Evolutionary conservation across 2,888 invertebrate species (phyloP).

Genomic region (Chalcosyrphus nemorum): DNA sequence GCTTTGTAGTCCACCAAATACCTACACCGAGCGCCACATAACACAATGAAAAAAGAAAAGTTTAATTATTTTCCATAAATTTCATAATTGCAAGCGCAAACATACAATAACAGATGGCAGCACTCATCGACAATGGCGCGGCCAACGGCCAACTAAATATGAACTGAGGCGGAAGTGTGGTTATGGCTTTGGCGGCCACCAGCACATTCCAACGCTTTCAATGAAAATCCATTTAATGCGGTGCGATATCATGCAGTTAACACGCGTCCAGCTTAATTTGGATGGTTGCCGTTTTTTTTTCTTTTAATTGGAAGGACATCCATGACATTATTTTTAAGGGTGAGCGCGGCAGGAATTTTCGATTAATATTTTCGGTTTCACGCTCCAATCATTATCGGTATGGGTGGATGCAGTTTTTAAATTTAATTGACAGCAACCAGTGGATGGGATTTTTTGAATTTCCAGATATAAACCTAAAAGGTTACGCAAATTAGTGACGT

Average conservation of each 20-base stretch:
- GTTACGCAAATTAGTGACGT: too few species aligned
- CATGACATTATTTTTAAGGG: constrained; percentile 33
- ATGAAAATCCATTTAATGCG: constrained; percentile 62
- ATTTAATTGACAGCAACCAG: constrained; percentile 57
- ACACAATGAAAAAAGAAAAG: constrained; percentile 57
- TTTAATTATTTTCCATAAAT: constrained; percentile 68
- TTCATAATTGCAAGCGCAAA: constrained; percentile 52
- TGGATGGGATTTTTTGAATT: constrained; percentile 4
- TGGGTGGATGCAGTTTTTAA: constrained; percentile 33
- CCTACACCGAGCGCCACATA: constrained; percentile 38
- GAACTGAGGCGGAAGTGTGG: constrained; percentile 68
- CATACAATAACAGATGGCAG: constrained; percentile 65
- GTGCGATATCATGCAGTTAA: constrained; percentile 70
- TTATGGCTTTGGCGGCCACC: constrained; percentile 16
- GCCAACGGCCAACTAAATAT: constrained; percentile 66
- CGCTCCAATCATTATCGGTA: constrained; percentile 47
- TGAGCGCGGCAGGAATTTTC: constrained; percentile 26
- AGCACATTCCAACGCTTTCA: constrained; percentile 28
- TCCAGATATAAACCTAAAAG: too few species aligned
- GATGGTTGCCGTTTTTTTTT: constrained; percentile 66
- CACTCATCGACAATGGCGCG: constrained; percentile 62
- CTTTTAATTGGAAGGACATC: constrained; percentile 65
- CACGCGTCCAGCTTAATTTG: constrained; percentile 71
- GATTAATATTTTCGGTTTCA: constrained; percentile 70
- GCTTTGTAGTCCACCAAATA: constrained; percentile 35